These are phyloP conservation scores for Scolopax bukidnonensis DNA, from an alignment of 2,797 vertebrate species.

Conservation along the genomic window DNA sequence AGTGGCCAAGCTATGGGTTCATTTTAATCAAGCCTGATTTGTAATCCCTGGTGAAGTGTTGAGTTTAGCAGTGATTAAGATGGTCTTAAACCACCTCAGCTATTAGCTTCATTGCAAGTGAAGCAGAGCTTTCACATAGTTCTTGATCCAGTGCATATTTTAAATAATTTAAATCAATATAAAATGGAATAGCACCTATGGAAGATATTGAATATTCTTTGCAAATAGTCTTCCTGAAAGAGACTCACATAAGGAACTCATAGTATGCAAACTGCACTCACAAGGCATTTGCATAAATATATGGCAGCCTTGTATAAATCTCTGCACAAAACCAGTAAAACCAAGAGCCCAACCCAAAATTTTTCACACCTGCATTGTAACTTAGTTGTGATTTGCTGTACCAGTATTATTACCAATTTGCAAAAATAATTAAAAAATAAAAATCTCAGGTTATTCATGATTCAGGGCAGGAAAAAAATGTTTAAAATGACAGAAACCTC, in stretches of 20 bases:
- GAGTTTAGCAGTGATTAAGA: slow-evolving; percentile 40
- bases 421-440: background rate
- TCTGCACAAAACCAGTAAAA: background rate
- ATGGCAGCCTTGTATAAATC: background rate
- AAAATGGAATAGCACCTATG: background rate
- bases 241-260: background rate
- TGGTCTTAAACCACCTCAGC: slow-evolving; percentile 22
- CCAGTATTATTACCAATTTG: background rate
- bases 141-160: slow-evolving; percentile 32
- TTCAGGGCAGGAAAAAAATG: background rate
- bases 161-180: slow-evolving; percentile 30
- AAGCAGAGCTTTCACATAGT: slow-evolving; percentile 1
- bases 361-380: background rate
- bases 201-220: slow-evolving; percentile 9
- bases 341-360: background rate
- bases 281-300: background rate
- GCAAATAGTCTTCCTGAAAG: background rate
- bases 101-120: slow-evolving; percentile 25
- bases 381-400: background rate
- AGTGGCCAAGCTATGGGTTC: slow-evolving; percentile 3
- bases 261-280: background rate
- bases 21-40: slow-evolving; percentile 50
- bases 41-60: background rate
- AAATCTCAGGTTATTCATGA: background rate
- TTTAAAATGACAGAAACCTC: background rate